Base-by-base conservation (phyloP, 2,113 vertebrate genomes). In the Sorex araneus region DNA sequence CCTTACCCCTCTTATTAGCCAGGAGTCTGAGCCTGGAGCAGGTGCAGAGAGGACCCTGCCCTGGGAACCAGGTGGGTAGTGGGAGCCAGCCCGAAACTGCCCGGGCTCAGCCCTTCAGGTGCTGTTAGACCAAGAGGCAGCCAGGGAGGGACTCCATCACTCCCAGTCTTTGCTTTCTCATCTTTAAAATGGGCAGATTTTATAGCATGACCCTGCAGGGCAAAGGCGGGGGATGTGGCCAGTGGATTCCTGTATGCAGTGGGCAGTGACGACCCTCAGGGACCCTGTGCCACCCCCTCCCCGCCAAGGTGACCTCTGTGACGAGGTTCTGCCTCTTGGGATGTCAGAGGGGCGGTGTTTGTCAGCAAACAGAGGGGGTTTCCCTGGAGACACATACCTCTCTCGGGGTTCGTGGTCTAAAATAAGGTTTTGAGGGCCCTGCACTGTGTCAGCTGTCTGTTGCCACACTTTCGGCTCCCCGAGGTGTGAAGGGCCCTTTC, bases 351-450 rank as follows among this genome's bases (percentile, higher is more conserved):
- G 10, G 11, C 19, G 47, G 19, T 95, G 87, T 96, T 93, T 92
- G 87, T 84, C 60, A 63, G 9, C 23, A 27, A 78, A 78, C 73
- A 84, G 40, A 40, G 30, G 10, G n/a, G 36, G 80, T 96, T 91
- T 4, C 94, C 84, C 67, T 81, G 95, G 95, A 96, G 94, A 96
- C 69, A 2, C 95, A 92, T 74, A 60, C 87, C 80, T 92, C 87
- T 76, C 54, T 77, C 80, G 16, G 47, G 47, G 21, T 18, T 7
- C 18, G 0, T 32, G 32, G 30, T 86, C 94, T 96, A 84, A 84
- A 94, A 95, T 79, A 3, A 57, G 90, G 45, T 75, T 19, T 2
- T 10, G 40, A 43, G 36, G 76, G 36, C 28, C 75, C 92, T 97
- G 96, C 91, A 7, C 57, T 94, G 40, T 93, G 87, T 97, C 95